Percentiles rank a stretch among this genome's conserved stretches.
phyloP scores from a whole-genome alignment of 2,888 invertebrate genomes.

The Pecten maximus region DNA sequence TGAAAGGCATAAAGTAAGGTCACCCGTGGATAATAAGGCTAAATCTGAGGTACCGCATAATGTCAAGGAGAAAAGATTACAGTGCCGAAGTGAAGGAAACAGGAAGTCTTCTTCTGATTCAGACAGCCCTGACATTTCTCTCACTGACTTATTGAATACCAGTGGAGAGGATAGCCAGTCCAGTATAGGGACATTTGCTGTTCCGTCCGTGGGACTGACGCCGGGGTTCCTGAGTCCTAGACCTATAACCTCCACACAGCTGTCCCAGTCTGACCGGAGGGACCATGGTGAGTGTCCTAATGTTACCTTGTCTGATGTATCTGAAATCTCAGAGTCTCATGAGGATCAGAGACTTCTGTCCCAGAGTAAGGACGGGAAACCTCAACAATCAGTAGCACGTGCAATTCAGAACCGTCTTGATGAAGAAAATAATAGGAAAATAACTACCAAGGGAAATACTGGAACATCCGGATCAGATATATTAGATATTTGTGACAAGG shows the following conservation, averaged over 20 bases:
- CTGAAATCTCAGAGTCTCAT: not conserved
- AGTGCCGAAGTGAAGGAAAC: not conserved
- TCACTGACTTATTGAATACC: slow-evolving; percentile 64
- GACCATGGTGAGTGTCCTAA: not conserved
- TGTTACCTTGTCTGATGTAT: not conserved
- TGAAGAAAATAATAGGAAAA: not conserved
- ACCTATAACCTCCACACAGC: slow-evolving; percentile 46
- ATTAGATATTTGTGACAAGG: slow-evolving; percentile 36
- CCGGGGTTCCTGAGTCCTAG: slow-evolving; percentile 34
- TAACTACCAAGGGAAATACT: not conserved
- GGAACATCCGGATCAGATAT: slow-evolving; percentile 17
- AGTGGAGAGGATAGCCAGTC: slow-evolving; percentile 51
- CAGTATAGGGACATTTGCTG: slow-evolving; percentile 22
- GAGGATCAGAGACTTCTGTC: not conserved
- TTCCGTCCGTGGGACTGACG: slow-evolving; percentile 40
- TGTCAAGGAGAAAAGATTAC: not conserved
- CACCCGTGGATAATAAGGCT: not conserved
- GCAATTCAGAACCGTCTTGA: not conserved
- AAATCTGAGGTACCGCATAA: not conserved
- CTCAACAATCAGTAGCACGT: not conserved
- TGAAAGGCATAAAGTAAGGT: not conserved
- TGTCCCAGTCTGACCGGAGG: not conserved
- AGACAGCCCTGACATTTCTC: slow-evolving; percentile 53
- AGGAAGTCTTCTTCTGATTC: not conserved
- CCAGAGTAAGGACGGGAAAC: not conserved